Conservation (phyloP, 2,113 vertebrate genomes). For the Pteruthius melanotis region DNA sequence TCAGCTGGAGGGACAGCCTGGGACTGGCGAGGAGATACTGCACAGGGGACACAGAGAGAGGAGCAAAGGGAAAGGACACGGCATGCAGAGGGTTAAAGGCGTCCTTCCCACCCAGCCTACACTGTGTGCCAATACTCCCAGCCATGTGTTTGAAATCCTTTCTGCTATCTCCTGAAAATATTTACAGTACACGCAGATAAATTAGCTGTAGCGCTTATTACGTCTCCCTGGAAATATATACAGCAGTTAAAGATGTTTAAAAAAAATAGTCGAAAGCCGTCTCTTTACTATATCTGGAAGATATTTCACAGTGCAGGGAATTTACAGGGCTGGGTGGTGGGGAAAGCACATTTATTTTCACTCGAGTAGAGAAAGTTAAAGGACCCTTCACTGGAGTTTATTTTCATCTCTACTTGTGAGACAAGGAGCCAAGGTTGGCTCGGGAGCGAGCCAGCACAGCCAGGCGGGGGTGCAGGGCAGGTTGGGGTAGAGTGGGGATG, state of each 20-base stretch:
- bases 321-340: conserved; percentile 44
- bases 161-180: conserved; percentile 71
- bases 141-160: conserved; percentile 71
- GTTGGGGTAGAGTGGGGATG: not conserved
- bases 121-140: conserved; percentile 49
- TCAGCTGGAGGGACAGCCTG: not conserved
- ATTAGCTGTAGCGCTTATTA: conserved; percentile 67
- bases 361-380: conserved; percentile 61
- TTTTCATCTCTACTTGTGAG: conserved; percentile 51
- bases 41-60: fast-evolving
- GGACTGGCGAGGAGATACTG: not conserved
- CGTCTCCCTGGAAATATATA: conserved; percentile 67
- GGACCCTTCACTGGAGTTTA: conserved; percentile 63
- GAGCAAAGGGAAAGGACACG: fast-evolving
- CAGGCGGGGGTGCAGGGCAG: fast-evolving
- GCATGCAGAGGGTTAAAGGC: not conserved
- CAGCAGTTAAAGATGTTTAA: conserved; percentile 69
- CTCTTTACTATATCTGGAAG: conserved; percentile 71
- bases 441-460: fast-evolving
- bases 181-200: conserved; percentile 68
- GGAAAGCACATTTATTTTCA: conserved; percentile 56
- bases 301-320: conserved; percentile 52
- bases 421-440: not conserved
- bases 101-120: not conserved
- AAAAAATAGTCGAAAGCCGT: conserved; percentile 36